phyloP scores from a whole-genome alignment of 2,113 vertebrate species.

The Nematolebias whitei region DNA sequence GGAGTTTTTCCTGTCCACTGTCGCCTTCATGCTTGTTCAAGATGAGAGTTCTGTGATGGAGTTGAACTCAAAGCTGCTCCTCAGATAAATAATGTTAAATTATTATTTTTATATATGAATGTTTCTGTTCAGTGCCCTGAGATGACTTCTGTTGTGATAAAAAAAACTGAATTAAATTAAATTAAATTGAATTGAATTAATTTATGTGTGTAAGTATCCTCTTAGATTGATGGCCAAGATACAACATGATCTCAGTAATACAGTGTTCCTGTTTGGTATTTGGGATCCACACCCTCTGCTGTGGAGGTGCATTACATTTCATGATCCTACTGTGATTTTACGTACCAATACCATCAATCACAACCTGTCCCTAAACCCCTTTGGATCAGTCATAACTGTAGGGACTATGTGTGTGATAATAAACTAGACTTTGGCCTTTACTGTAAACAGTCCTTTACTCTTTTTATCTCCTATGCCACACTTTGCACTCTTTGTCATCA shows the following conservation, averaged over 20 bases:
- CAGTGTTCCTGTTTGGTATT: constrained; percentile 32
- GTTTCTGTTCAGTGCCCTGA: no score
- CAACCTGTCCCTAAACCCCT: not conserved
- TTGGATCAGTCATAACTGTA: not conserved
- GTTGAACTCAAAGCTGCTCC: no score
- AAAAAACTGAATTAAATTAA: no score
- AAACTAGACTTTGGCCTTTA: constrained; percentile 25
- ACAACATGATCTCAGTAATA: constrained; percentile 26
- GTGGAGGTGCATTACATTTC: not conserved
- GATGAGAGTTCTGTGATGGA: no score
- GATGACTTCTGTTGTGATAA: no score
- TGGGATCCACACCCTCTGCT: not conserved
- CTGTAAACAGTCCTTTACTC: constrained; percentile 11
- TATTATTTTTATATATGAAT: no score
- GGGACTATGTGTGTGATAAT: constrained; percentile 5
- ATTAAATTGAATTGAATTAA: no score
- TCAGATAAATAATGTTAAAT: no score
- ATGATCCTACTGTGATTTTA: not conserved
- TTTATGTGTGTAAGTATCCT: no score
- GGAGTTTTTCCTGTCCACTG: no score
- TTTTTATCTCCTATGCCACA: not conserved
- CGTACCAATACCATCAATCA: not conserved
- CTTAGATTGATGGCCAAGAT: constrained; percentile 32
- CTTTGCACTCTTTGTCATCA: constrained; percentile 7
- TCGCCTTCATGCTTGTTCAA: no score